Conservation (phyloP, 2,888 invertebrate species). For the Mycogona germanica region DNA sequence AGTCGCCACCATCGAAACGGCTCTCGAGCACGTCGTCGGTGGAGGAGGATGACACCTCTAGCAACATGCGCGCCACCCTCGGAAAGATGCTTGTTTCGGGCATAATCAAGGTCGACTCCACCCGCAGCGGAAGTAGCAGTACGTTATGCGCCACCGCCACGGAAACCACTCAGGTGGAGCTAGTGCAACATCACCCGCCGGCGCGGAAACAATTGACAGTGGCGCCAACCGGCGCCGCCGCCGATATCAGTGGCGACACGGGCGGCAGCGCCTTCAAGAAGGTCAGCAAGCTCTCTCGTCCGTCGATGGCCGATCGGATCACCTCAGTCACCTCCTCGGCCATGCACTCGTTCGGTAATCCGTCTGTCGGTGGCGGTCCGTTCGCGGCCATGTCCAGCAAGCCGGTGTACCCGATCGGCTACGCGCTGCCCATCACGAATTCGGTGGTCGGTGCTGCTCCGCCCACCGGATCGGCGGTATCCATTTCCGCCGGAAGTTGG, state of each 20-base stretch:
- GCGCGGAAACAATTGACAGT: background rate
- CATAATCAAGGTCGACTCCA: too few species aligned
- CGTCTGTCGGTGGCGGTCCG: background rate
- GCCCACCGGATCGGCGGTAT: background rate
- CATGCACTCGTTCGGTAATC: too few species aligned
- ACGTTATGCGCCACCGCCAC: too few species aligned
- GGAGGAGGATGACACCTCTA: too few species aligned
- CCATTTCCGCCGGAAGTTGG: constrained; percentile 8
- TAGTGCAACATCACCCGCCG: too few species aligned
- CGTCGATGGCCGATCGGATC: background rate
- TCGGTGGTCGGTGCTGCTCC: background rate
- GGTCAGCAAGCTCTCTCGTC: constrained; percentile 1
- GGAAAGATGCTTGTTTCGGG: too few species aligned
- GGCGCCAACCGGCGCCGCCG: background rate
- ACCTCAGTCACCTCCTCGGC: constrained; percentile 1
- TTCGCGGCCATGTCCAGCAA: background rate
- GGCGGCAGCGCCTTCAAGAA: constrained; percentile 17
- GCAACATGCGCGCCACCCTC: too few species aligned
- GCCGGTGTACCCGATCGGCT: constrained; percentile 12
- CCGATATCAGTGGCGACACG: constrained; percentile 1
- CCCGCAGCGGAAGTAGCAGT: too few species aligned
- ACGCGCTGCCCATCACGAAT: constrained; percentile 3
- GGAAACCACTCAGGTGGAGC: too few species aligned
- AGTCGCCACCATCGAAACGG: too few species aligned
- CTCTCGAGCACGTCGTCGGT: too few species aligned